A percentile compares a stretch with the other conserved stretches of the same genome.
Conservation (phyloP, 1,140 invertebrate species). For the Mylabris phalerata region DNA sequence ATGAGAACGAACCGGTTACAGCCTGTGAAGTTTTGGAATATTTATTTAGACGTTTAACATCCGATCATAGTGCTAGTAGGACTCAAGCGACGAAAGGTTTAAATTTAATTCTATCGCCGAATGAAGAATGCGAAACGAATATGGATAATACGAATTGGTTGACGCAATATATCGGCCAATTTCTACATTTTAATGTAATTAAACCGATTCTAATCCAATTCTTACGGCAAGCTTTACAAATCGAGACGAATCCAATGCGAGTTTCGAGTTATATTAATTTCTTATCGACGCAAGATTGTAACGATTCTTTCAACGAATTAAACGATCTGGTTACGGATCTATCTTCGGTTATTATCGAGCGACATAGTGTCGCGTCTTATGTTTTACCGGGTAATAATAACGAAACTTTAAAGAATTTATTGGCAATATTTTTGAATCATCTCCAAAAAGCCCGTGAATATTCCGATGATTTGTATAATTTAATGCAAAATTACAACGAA, state of each 20-base stretch:
- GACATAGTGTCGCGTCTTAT: conserved; percentile 79
- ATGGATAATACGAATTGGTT: conserved; percentile 59
- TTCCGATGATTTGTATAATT: conserved; percentile 56
- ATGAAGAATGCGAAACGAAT: conserved; percentile 37
- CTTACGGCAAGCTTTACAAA: conserved; percentile 75
- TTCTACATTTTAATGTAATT: conserved; percentile 65
- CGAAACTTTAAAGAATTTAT: conserved; percentile 67
- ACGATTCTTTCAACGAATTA: conserved; percentile 57
- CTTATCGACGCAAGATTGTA: conserved; percentile 65
- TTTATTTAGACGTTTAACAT: conserved; percentile 79
- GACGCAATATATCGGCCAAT: conserved; percentile 63
- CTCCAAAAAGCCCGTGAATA: conserved; percentile 59
- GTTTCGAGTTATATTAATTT: conserved; percentile 88
- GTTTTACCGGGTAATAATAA: conserved; percentile 64
- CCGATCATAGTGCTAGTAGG: conserved; percentile 68
- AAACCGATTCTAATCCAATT: conserved; percentile 61
- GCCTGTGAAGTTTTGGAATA: conserved; percentile 85
- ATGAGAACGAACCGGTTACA: conserved; percentile 53
- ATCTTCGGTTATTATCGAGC: conserved; percentile 85
- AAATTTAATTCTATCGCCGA: conserved; percentile 49
- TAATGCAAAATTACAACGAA: conserved; percentile 60
- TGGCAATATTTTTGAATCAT: conserved; percentile 71
- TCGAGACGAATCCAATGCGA: conserved; percentile 79
- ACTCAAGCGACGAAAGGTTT: conserved; percentile 66
- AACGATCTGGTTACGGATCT: conserved; percentile 67